Conservation (phyloP, 2,113 vertebrate species). For the Oncorhynchus tshawytscha region DNA sequence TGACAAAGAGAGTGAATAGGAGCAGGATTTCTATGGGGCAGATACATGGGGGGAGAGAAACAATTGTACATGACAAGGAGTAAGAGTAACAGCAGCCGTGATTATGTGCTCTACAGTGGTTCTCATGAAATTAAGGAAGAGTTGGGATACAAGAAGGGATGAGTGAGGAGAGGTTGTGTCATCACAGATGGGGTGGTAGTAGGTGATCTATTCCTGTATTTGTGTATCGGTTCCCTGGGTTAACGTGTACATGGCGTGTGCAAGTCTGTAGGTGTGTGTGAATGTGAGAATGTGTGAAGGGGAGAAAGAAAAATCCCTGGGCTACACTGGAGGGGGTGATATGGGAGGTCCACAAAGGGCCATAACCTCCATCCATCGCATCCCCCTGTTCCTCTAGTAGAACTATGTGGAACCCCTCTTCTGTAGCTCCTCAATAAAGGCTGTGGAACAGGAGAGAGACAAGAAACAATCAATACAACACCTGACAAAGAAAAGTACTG, state of each 20-base stretch:
- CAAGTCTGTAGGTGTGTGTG: constrained; percentile 45
- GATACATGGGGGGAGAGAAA: constrained; percentile 19
- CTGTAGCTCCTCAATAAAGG: constrained; percentile 85
- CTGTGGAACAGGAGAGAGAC: constrained; percentile 56
- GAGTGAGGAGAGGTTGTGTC: constrained; percentile 30
- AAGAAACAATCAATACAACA: constrained; percentile 10
- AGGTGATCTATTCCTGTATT: constrained; percentile 37
- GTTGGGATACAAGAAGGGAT: constrained; percentile 12
- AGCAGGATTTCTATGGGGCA: constrained; percentile 20
- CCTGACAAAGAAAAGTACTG: too few relatives aligned
- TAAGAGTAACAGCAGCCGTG: constrained; percentile 25
- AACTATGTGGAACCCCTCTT: constrained; percentile 83
- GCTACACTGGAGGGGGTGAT: constrained; percentile 54
- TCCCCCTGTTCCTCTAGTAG: constrained; percentile 45
- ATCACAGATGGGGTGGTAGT: constrained; percentile 6
- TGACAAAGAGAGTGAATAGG: constrained; percentile 42
- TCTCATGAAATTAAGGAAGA: constrained; percentile 32
- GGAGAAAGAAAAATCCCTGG: constrained; percentile 69
- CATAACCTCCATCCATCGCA: constrained; percentile 32
- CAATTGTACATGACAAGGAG: constrained; percentile 11
- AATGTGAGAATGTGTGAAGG: constrained; percentile 41
- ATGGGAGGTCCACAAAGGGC: constrained; percentile 38
- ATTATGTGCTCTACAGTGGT: constrained; percentile 38
- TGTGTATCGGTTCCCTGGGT: constrained; percentile 54
- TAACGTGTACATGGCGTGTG: constrained; percentile 48